Evolutionary conservation across 1,140 invertebrate genomes (phyloP), one percentile per base, ranked within the genome.

Genomic region (Macrotrachela quadricornifera): DNA sequence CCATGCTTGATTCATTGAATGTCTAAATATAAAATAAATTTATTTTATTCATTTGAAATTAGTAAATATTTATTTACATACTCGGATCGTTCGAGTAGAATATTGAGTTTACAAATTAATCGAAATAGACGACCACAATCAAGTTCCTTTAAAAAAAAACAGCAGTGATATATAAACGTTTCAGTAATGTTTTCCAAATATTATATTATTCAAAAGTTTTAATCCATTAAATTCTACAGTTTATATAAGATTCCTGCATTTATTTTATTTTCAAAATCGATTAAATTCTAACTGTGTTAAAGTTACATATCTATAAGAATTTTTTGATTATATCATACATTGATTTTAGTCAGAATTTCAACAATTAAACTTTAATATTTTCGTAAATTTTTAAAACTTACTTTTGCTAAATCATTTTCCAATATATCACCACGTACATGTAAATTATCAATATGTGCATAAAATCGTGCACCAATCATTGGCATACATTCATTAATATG

Each of bases 401-500:
- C 71, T 62, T 85, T 85, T 1, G 81, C 74, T 37, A 96, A 67
- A 64, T 94, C 87, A 56, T 84, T 80, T 60, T 96, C 86, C 45
- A 92, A 71, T 15, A 81, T 76, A 65, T 96, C 90, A 21, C 80
- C 79, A 49, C 83, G 78, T 42, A 81, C 73, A 62, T 91, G 83
- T 10, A 85, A 75, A 6, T 82, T 78, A 69, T 96, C 90, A 58
- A 95, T 73, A 70, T 95, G 86, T 6, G 81, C 85, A 66, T 94
- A 97, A 71, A 94, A 94, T 56, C 87, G 73, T 10, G 88, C 88
- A 38, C 91, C 91, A 62, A 97, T 94, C 85, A 95, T 95, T 11
- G 90, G 90, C 91, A 96, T 95, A 56, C 95, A 75, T 72, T 96
- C 90, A 59, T 86, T 88, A 15, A 96, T 81, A 58, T 77, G 82